Conservation (phyloP, 2,888 invertebrate species). For the Pheosia tremula region DNA sequence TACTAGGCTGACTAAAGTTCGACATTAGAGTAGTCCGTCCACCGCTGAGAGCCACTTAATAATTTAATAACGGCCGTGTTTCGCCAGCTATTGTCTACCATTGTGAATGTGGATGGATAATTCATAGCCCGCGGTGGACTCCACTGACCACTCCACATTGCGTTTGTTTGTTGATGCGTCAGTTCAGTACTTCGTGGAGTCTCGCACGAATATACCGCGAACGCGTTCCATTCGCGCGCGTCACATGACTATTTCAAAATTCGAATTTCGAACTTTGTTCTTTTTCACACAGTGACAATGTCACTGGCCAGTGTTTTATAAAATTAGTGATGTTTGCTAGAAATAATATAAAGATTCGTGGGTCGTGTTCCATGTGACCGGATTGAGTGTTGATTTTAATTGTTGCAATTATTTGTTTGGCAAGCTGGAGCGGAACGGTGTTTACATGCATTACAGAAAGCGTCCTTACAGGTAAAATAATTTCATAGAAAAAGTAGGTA, state of each 20-base stretch:
- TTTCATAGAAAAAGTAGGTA: neutral
- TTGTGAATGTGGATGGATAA: conserved; percentile 62
- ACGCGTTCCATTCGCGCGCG: conserved; percentile 40
- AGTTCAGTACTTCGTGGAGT: conserved; percentile 69
- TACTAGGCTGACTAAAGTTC: conserved; percentile 27
- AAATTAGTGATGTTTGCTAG: conserved; percentile 44
- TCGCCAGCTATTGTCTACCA: conserved; percentile 52
- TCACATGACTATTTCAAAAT: conserved; percentile 39
- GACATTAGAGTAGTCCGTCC: conserved; percentile 35
- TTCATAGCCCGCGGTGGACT: conserved; percentile 59
- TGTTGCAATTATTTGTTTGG: conserved; percentile 58
- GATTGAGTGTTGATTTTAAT: conserved; percentile 48
- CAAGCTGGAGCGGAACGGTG: conserved; percentile 81
- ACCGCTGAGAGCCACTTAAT: conserved; percentile 56
- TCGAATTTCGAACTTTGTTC: conserved; percentile 24
- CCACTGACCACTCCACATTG: conserved; percentile 56
- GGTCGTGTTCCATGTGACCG: conserved; percentile 45
- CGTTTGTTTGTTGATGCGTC: conserved; percentile 66
- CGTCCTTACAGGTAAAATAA: conserved; percentile 75
- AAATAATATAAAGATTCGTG: conserved; percentile 33
- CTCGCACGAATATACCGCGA: conserved; percentile 55
- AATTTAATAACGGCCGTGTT: conserved; percentile 70
- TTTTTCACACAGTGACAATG: conserved; percentile 35
- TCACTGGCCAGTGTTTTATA: conserved; percentile 22
- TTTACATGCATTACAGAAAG: conserved; percentile 83